phyloP scores from a whole-genome alignment of 1,140 invertebrate genomes.

The Myzus persicae region DNA sequence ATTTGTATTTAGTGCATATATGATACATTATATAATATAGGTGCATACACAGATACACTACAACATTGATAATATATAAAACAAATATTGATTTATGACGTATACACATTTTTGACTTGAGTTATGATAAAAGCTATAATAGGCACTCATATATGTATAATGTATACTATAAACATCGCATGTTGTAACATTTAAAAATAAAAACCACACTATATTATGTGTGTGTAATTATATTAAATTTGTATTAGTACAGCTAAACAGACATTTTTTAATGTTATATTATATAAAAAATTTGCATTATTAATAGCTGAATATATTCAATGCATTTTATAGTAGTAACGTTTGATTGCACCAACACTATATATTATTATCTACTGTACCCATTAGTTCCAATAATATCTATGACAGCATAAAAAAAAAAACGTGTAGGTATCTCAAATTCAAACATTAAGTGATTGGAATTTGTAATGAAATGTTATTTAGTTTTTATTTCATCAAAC shows the following conservation, averaged over 20 bases:
- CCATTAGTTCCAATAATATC: neutral
- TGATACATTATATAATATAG: too few species aligned
- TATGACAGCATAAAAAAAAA: neutral
- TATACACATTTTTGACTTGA: neutral
- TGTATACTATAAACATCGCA: neutral
- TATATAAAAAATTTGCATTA: neutral
- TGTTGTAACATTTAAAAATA: neutral
- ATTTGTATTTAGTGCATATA: neutral
- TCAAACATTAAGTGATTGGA: neutral
- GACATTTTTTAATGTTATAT: neutral
- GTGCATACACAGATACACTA: neutral
- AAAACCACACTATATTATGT: neutral
- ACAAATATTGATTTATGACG: neutral
- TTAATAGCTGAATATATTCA: neutral
- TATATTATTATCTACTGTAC: neutral
- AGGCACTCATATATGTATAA: neutral
- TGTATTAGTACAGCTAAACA: neutral
- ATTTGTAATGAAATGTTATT: neutral
- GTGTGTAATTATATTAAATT: neutral
- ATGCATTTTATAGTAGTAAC: neutral
- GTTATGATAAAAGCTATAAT: slow-evolving; percentile 3
- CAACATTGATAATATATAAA: neutral
- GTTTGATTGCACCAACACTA: neutral
- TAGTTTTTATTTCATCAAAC: neutral
- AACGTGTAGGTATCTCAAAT: neutral